Evolutionary conservation across 1,140 invertebrate species (phyloP), one percentile per base, ranked within the genome.

Genomic region (Chrysopa pallens): DNA sequence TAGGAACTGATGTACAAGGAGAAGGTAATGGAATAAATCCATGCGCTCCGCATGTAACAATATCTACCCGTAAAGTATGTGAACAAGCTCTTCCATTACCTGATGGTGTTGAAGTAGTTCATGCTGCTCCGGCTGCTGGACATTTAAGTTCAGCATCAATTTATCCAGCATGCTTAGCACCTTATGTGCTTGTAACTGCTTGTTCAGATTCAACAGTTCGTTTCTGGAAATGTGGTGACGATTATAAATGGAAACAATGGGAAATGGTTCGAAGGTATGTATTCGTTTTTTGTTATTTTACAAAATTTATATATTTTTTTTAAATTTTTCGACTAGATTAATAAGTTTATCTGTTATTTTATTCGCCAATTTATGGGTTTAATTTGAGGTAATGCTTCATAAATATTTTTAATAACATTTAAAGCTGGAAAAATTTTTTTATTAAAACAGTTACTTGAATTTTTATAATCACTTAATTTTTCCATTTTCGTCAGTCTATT

Each of bases 131-230:
- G 6, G 87, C 93, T 1, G 93, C 92, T 5, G 93, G 94, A 2
- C 93, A 98, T 64, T 66, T 97, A 15, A 93, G 91, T 58, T 96
- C 92, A n/a, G 90, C 93, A 1, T 94, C 90, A 29, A 94, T 98
- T 53, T 98, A 98, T 66, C 92, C 94, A 13, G 92, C 92, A 36
- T 98, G 93, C 63, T 83, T 93, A 58, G 91, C 94, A 0, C 93
- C 94, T 0, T 98, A 97, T 55, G 85, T 93, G 38, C 72, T 98
- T 38, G 82, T 89, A 0, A 96, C 92, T 1, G 91, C 92, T 12
- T 94, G 88, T 53, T 85, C 85, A 27, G 90, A 94, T 56, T 87
- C 84, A 44, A 73, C 80, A 13, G 67, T 84, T 8, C 57, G 66
- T 36, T 73, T 72, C 47, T 68, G 69, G 57, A 54, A 33, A 12